phyloP scores from a whole-genome alignment of 2,888 invertebrate species.

The Brenthis ino region DNA sequence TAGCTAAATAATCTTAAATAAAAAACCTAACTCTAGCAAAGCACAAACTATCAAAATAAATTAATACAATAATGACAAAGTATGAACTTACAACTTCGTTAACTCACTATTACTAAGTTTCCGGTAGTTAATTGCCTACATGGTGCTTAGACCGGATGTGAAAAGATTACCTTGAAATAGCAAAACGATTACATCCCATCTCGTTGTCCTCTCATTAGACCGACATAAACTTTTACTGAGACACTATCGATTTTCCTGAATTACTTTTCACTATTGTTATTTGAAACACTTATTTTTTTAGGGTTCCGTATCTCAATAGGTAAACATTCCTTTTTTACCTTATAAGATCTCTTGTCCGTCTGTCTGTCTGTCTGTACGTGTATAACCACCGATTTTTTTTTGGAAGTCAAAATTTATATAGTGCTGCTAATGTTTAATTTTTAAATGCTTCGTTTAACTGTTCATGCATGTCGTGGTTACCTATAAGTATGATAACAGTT shows the following conservation, averaged over 20 bases:
- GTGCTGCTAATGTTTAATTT: too few relatives aligned
- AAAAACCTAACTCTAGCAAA: neutral
- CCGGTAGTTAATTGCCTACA: conserved; percentile 75
- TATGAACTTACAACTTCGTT: conserved; percentile 44
- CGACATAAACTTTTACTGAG: conserved; percentile 34
- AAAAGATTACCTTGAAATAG: conserved; percentile 78
- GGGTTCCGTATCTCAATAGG: too few relatives aligned
- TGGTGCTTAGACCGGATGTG: conserved; percentile 72
- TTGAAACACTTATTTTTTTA: neutral
- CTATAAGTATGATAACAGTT: too few relatives aligned
- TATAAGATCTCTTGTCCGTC: too few relatives aligned
- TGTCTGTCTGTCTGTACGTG: too few relatives aligned
- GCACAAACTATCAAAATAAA: neutral
- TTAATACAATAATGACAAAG: neutral
- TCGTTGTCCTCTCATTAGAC: conserved; percentile 36
- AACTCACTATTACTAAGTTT: conserved; percentile 68
- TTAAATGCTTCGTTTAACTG: too few relatives aligned
- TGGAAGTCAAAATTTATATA: too few relatives aligned
- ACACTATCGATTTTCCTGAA: conserved; percentile 35
- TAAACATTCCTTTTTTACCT: too few relatives aligned
- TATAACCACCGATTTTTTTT: too few relatives aligned
- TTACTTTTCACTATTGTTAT: conserved; percentile 15
- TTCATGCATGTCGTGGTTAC: too few relatives aligned
- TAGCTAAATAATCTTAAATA: neutral
- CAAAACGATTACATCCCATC: conserved; percentile 50